These are phyloP conservation scores for Melanitta fusca DNA, from an alignment of 2,797 vertebrate genomes.

Conservation along the genomic window DNA sequence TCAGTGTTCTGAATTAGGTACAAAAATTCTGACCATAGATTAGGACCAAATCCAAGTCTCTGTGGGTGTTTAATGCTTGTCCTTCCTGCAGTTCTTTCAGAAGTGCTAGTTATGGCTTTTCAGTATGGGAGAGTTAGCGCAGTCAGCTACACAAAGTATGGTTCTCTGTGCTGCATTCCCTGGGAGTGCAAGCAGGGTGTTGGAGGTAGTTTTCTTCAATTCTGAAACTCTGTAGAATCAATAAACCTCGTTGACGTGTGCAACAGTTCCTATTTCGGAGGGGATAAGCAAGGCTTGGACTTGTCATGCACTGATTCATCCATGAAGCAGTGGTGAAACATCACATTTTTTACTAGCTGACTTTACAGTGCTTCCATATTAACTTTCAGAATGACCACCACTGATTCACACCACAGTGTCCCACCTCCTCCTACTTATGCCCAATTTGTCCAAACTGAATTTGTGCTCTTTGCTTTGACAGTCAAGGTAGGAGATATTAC, in stretches of 20 bases:
- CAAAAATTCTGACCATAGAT: rapidly evolving
- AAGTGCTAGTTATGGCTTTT: neutral
- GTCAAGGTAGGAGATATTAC: neutral
- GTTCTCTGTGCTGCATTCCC: rapidly evolving
- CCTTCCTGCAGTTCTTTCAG: neutral
- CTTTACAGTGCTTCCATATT: neutral
- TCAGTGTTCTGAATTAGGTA: neutral
- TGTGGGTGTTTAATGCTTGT: neutral
- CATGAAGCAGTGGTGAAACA: neutral
- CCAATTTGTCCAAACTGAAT: neutral
- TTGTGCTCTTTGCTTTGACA: neutral
- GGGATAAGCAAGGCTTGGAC: neutral
- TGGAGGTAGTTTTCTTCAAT: neutral
- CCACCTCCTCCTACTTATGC: neutral
- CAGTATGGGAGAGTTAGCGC: neutral
- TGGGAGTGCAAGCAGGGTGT: neutral
- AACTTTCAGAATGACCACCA: neutral
- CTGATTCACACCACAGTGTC: neutral
- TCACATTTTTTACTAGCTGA: neutral
- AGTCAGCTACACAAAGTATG: rapidly evolving
- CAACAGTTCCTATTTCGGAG: neutral
- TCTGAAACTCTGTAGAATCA: neutral
- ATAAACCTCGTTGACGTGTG: neutral
- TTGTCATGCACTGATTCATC: rapidly evolving
- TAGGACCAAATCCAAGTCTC: neutral